These are phyloP conservation scores for Oikopleura vanhoeffeni DNA, from an alignment of 23 tunicate genomes.

Conservation along the genomic window DNA sequence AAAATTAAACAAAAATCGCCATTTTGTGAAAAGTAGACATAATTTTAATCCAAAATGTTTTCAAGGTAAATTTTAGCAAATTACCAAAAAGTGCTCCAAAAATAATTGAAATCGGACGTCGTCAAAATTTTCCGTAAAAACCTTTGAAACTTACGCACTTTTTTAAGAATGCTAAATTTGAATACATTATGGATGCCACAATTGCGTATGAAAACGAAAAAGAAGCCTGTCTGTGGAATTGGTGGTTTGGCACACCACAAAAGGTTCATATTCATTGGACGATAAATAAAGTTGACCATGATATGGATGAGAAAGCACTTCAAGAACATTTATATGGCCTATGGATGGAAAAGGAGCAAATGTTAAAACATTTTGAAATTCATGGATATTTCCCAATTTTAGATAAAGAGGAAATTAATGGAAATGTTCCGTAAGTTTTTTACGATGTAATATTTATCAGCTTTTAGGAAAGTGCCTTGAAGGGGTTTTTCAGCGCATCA, in stretches of 20 bases:
- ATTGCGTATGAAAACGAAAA: neutral
- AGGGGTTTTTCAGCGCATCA: no score
- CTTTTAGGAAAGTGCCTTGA: no score
- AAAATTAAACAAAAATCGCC: no score
- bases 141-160: no score
- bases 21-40: no score
- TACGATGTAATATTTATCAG: no score
- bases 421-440: neutral
- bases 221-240: neutral
- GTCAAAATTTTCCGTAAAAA: no score
- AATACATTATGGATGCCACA: neutral
- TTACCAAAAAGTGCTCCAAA: no score
- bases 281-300: neutral
- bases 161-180: neutral
- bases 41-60: no score
- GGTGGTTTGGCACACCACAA: neutral
- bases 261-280: neutral
- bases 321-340: neutral
- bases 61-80: no score
- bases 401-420: neutral
- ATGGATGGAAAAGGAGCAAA: neutral
- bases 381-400: neutral
- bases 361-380: neutral
- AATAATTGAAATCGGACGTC: no score
- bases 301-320: neutral